These are phyloP conservation scores for Calcarius lapponicus DNA, from an alignment of 2,797 vertebrate species.

Conservation along the genomic window DNA sequence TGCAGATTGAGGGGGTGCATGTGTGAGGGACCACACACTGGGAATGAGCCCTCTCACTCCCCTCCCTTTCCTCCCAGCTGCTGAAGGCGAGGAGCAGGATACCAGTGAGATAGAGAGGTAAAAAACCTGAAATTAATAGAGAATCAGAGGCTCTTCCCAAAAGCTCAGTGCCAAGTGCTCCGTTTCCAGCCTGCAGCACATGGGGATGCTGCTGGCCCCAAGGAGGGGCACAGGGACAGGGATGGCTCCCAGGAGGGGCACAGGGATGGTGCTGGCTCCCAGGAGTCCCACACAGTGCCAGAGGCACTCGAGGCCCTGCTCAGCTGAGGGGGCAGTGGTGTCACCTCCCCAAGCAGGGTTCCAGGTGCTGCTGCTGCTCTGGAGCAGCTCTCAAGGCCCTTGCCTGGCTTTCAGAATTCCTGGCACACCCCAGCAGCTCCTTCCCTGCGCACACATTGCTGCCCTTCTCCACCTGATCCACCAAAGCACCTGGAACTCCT, in stretches of 20 bases:
- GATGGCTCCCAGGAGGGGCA: too few relatives aligned
- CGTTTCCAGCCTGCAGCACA: neutral
- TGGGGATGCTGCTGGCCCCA: neutral
- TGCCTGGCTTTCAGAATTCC: neutral
- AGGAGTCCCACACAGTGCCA: neutral
- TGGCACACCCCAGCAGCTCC: neutral
- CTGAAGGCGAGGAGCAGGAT: neutral
- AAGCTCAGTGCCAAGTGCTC: neutral
- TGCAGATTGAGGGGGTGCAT: neutral
- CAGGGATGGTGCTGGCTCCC: neutral
- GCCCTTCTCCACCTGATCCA: neutral
- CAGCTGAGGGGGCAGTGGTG: neutral
- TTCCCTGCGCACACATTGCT: neutral
- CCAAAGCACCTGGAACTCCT: neutral
- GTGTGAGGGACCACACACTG: neutral
- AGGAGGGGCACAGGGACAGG: neutral
- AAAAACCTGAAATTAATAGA: neutral
- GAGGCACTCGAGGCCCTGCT: accelerated
- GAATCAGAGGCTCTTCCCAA: neutral
- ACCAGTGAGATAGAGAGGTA: neutral
- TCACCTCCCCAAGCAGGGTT: neutral
- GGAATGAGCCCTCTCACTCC: neutral
- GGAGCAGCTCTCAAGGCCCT: neutral
- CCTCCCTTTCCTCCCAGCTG: neutral
- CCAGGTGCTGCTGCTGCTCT: neutral